phyloP scores from a whole-genome alignment of 2,888 invertebrate species.

The Morinoia aosen region DNA sequence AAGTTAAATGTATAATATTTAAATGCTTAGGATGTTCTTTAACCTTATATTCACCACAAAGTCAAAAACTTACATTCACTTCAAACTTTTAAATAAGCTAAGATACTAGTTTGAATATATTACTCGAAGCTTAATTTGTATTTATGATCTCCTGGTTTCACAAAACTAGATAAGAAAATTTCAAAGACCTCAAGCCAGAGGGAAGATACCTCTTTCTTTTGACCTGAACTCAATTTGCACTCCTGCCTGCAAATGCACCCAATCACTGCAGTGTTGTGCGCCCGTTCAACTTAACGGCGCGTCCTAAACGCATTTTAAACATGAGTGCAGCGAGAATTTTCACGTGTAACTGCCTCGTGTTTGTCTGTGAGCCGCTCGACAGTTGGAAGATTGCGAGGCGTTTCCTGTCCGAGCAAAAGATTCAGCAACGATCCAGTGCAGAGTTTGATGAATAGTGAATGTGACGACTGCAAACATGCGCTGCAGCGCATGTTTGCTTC shows the following conservation, averaged over 20 bases:
- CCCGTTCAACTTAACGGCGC: not conserved
- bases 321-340: not conserved
- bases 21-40: too few relatives aligned
- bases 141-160: not conserved
- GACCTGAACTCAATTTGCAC: not conserved
- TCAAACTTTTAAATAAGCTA: too few relatives aligned
- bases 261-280: not conserved
- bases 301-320: not conserved
- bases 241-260: not conserved
- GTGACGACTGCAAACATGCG: not conserved
- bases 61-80: too few relatives aligned
- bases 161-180: not conserved
- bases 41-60: too few relatives aligned
- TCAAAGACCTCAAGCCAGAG: not conserved
- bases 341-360: not conserved
- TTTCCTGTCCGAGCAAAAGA: not conserved
- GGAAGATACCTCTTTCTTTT: not conserved
- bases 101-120: too few relatives aligned
- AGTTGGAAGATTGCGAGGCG: not conserved
- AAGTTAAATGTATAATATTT: too few relatives aligned
- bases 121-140: too few relatives aligned
- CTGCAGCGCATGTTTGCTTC: not conserved
- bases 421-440: not conserved
- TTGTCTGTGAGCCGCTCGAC: not conserved
- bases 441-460: slow-evolving; percentile 40